A percentile compares a stretch with the other conserved stretches of the same genome.
These are phyloP conservation scores for Andrena dorsata DNA, from an alignment of 2,888 invertebrate species.

Conservation along the genomic window DNA sequence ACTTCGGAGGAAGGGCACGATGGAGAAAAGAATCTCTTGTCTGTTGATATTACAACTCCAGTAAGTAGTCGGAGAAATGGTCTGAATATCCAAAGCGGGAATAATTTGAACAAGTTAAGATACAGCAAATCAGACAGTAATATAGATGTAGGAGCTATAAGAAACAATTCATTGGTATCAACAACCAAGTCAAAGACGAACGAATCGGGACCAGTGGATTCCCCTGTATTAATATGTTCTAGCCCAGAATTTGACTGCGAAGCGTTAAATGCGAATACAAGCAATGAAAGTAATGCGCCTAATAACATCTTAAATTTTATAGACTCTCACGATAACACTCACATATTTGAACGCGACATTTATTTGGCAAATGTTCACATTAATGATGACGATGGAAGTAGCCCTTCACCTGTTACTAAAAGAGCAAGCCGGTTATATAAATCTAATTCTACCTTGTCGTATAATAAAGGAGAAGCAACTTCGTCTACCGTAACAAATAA, in stretches of 20 bases:
- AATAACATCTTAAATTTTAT: neutral
- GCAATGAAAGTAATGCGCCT: neutral
- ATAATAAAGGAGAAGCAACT: conserved; percentile 30
- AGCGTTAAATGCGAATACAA: conserved; percentile 17
- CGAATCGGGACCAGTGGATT: neutral
- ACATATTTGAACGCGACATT: conserved; percentile 49
- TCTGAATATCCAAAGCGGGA: neutral
- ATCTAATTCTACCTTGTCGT: too few relatives aligned
- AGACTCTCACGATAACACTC: conserved; percentile 4
- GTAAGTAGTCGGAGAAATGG: neutral
- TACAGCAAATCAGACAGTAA: conserved; percentile 32
- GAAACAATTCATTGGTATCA: conserved; percentile 16
- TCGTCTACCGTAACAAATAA: conserved; percentile 1
- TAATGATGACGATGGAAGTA: neutral
- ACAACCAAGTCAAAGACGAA: neutral
- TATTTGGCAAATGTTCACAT: conserved; percentile 56
- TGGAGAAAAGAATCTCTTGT: neutral
- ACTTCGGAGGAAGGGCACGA: neutral
- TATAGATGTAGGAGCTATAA: conserved; percentile 12
- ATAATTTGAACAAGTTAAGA: conserved; percentile 9
- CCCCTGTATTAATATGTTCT: conserved; percentile 43
- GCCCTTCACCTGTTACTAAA: neutral
- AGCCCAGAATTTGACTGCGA: conserved; percentile 52
- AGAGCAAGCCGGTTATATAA: neutral
- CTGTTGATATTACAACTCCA: neutral